Evolutionary conservation across 2,888 invertebrate species (phyloP).

Genomic region (Drosophila nigricruria): DNA sequence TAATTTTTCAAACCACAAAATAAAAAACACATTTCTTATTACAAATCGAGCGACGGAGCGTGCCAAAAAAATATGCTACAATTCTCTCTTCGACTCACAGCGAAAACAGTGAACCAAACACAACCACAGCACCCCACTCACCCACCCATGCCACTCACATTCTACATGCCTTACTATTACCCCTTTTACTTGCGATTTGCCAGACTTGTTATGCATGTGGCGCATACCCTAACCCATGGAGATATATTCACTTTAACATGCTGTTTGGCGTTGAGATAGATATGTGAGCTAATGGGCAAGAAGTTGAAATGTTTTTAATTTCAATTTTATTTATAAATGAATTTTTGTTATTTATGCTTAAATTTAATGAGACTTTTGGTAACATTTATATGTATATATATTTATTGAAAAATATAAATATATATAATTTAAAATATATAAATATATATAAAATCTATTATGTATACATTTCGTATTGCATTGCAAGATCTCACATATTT

Average conservation of each 20-base stretch:
- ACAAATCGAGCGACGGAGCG: constrained; percentile 69
- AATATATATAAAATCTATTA: not conserved
- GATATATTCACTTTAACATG: not conserved
- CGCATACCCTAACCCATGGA: constrained; percentile 20
- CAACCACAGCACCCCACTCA: not conserved
- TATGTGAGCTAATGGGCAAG: not conserved
- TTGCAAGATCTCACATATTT: no score
- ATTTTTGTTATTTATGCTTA: not conserved
- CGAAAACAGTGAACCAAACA: constrained; percentile 5
- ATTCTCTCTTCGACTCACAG: constrained; percentile 23
- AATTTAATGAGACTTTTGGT: not conserved
- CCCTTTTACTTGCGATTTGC: constrained; percentile 8
- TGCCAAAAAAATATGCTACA: constrained; percentile 75
- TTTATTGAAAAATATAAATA: not conserved
- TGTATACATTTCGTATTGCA: not conserved
- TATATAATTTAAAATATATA: not conserved
- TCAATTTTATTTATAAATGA: not conserved
- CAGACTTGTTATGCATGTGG: constrained; percentile 13
- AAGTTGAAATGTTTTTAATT: not conserved
- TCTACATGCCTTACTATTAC: not conserved
- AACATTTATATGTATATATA: not conserved
- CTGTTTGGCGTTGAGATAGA: not conserved
- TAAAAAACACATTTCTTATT: constrained; percentile 75
- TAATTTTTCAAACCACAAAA: constrained; percentile 75
- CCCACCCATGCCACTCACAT: not conserved